Evolutionary conservation across 2,113 vertebrate genomes (phyloP).

Genomic region (Sigmodon hispidus): DNA sequence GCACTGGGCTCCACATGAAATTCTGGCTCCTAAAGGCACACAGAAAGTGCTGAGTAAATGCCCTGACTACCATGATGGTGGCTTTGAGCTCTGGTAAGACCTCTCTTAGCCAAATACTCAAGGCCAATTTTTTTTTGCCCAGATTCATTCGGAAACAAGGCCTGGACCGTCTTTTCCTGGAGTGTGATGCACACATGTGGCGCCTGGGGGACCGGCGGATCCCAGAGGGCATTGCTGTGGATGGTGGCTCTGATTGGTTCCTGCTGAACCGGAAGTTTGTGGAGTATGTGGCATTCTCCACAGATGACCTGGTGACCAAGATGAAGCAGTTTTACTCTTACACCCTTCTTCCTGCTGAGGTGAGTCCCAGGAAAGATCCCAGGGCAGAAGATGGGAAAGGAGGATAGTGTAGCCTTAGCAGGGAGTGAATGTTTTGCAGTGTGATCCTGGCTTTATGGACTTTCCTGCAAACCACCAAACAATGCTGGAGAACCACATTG

Average conservation of each 20-base stretch:
- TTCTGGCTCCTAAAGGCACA: not conserved
- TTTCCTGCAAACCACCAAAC: not conserved
- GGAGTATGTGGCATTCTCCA: slow-evolving; percentile 95
- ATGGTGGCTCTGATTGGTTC: slow-evolving; percentile 98
- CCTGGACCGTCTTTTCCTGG: slow-evolving; percentile 96
- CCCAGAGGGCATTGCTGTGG: slow-evolving; percentile 95
- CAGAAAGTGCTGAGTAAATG: not conserved
- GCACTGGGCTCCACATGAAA: not conserved
- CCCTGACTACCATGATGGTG: fast-evolving
- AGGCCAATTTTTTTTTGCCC: not conserved
- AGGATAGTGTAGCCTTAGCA: not conserved
- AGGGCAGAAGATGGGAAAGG: not conserved
- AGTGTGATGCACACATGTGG: slow-evolving; percentile 99
- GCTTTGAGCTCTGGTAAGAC: not conserved
- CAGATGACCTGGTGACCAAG: slow-evolving; percentile 94
- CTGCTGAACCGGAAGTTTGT: slow-evolving; percentile 96
- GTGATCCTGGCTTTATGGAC: fast-evolving
- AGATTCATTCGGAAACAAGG: slow-evolving; percentile 99
- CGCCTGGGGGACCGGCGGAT: slow-evolving; percentile 96
- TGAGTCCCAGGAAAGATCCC: slow-evolving; percentile 72
- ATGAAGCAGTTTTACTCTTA: slow-evolving; percentile 98
- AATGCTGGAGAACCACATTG: fast-evolving
- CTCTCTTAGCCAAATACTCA: not conserved
- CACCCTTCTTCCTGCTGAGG: slow-evolving; percentile 97
- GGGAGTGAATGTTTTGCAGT: not conserved